Evolutionary conservation across 2,113 vertebrate genomes (phyloP).

Genomic region (Chaenocephalus aceratus): DNA sequence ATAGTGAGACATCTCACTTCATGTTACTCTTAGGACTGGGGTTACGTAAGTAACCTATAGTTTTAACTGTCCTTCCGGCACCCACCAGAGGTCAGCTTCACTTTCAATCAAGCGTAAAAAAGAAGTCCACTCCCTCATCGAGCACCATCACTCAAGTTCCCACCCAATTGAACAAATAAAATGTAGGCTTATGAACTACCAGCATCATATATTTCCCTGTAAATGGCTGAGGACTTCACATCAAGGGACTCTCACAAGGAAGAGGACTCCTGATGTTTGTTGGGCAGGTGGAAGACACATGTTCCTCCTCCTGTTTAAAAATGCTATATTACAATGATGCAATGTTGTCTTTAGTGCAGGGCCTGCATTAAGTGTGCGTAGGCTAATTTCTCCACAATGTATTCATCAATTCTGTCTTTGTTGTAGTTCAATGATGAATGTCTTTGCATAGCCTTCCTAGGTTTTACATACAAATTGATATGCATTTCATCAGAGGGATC

Average conservation of each 20-base stretch:
- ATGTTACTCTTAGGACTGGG: too few relatives aligned
- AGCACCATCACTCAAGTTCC: conserved; percentile 66
- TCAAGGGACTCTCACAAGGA: conserved; percentile 1
- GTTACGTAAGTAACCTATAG: too few relatives aligned
- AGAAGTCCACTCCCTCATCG: conserved; percentile 52
- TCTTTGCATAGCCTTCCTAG: conserved; percentile 42
- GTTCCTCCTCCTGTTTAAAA: not conserved
- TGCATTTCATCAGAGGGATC: conserved; percentile 30
- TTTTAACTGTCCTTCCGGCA: conserved; percentile 56
- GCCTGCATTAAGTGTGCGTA: not conserved
- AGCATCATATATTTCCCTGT: conserved; percentile 54
- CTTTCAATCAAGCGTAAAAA: conserved; percentile 76
- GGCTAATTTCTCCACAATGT: conserved; percentile 25
- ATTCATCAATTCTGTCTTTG: conserved; percentile 50
- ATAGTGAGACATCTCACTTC: too few relatives aligned
- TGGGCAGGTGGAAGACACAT: not conserved
- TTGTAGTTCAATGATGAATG: conserved; percentile 41
- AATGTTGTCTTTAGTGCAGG: not conserved
- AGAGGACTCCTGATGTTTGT: conserved; percentile 20
- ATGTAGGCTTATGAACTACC: conserved; percentile 56
- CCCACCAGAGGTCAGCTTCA: conserved; percentile 65
- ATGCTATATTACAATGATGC: not conserved
- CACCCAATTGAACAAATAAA: conserved; percentile 71
- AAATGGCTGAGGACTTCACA: conserved; percentile 39
- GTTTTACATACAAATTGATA: conserved; percentile 42